Evolutionary conservation across 2,797 vertebrate genomes (phyloP).

Genomic region (Poecilia picta): DNA sequence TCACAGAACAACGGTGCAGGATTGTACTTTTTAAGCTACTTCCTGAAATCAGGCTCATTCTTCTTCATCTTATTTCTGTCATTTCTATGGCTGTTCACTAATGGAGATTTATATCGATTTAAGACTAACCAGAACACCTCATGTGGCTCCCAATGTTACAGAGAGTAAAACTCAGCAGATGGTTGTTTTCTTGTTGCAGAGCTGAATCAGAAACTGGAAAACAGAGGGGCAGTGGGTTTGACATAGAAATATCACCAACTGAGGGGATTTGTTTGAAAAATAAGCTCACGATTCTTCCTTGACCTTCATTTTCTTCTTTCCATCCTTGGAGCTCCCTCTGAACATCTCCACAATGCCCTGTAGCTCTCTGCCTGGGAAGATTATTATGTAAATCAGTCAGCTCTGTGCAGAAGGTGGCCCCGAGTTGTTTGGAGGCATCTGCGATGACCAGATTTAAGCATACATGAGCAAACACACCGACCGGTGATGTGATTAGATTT

Average conservation of each 20-base stretch:
- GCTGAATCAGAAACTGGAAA: constrained; percentile 41
- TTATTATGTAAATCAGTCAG: constrained; percentile 26
- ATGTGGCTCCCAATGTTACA: neutral
- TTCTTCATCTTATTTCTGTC: neutral
- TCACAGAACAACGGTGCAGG: neutral
- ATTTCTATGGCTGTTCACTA: constrained; percentile 14
- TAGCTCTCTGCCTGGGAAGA: constrained; percentile 8
- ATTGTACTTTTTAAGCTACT: neutral
- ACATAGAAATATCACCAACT: constrained; percentile 29
- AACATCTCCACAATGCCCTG: constrained; percentile 11
- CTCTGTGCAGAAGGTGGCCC: constrained; percentile 3
- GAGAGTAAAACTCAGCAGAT: constrained; percentile 30
- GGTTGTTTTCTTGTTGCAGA: constrained; percentile 13
- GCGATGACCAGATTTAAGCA: constrained; percentile 8
- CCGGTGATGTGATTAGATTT: neutral
- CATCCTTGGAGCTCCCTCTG: constrained; percentile 17
- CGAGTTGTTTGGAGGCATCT: neutral
- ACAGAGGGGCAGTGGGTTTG: constrained; percentile 8
- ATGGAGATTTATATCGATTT: constrained; percentile 6
- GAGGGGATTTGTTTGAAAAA: constrained; percentile 23
- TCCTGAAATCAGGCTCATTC: neutral
- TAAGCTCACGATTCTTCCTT: constrained; percentile 11
- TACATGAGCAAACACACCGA: constrained; percentile 13
- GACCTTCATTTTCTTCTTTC: constrained; percentile 31
- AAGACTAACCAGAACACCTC: neutral